Percentiles rank a stretch among this genome's conserved stretches.
Evolutionary conservation across 2,113 vertebrate genomes (phyloP).

Genomic region (Zapus hudsonius): DNA sequence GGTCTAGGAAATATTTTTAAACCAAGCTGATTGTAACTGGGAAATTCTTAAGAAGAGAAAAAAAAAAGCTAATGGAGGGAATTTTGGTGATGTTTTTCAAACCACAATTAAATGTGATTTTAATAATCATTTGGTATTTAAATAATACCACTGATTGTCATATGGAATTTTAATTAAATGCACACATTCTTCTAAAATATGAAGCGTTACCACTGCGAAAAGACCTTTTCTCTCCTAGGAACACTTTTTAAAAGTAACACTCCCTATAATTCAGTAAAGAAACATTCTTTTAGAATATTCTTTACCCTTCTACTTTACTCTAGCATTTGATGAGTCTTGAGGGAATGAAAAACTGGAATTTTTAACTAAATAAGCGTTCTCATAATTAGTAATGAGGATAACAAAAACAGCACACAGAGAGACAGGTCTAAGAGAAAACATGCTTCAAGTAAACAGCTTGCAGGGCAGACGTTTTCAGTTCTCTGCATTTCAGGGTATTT

Average conservation of each 20-base stretch:
- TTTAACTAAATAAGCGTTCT: slow-evolving; percentile 69
- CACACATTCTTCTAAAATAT: slow-evolving; percentile 77
- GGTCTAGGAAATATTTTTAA: slow-evolving; percentile 36
- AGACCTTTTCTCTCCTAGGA: slow-evolving; percentile 66
- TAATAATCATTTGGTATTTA: slow-evolving; percentile 78
- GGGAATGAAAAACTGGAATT: slow-evolving; percentile 69
- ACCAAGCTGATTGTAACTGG: slow-evolving; percentile 38
- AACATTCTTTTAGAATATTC: slow-evolving; percentile 30
- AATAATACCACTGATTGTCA: slow-evolving; percentile 75
- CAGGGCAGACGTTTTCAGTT: slow-evolving; percentile 33
- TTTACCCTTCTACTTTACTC: slow-evolving; percentile 65
- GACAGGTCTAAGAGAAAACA: slow-evolving; percentile 62
- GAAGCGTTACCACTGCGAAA: slow-evolving; percentile 66
- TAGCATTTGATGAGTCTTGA: slow-evolving; percentile 66
- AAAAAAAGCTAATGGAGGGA: slow-evolving; percentile 64
- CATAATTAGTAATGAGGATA: slow-evolving; percentile 62
- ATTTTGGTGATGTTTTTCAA: slow-evolving; percentile 72
- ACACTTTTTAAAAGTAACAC: slow-evolving; percentile 59
- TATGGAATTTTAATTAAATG: slow-evolving; percentile 80
- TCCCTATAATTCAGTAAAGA: slow-evolving; percentile 56
- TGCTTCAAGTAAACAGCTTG: slow-evolving; percentile 33
- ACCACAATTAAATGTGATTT: slow-evolving; percentile 74
- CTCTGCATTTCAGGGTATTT: slow-evolving; percentile 36
- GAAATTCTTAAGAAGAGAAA: slow-evolving; percentile 67
- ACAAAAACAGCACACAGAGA: slow-evolving; percentile 66